phyloP scores from a whole-genome alignment of 2,113 vertebrate genomes.

The Erpornis zantholeuca region DNA sequence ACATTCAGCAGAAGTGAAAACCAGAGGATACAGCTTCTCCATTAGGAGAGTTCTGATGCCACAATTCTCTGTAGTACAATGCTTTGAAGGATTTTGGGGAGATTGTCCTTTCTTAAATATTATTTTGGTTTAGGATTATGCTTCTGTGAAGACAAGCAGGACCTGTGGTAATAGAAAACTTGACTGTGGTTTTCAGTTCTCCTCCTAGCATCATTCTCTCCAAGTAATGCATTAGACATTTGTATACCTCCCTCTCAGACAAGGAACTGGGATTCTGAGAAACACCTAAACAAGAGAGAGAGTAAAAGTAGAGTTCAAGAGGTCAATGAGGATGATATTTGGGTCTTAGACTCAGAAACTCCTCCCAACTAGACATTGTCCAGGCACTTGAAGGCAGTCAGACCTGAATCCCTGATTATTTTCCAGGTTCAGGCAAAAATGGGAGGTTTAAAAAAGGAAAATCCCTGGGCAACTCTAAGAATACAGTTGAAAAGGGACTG shows the following conservation, averaged over 20 bases:
- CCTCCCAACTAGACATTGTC: neutral
- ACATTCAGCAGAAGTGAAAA: neutral
- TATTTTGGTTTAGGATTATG: neutral
- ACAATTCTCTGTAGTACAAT: neutral
- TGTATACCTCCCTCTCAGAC: neutral
- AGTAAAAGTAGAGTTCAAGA: neutral
- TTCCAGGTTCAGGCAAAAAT: neutral
- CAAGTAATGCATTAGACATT: neutral
- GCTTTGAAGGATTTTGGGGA: neutral
- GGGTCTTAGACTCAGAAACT: neutral
- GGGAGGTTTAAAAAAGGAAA: neutral
- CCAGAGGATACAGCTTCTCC: neutral
- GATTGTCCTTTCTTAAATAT: neutral
- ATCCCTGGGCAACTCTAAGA: neutral
- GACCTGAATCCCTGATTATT: neutral
- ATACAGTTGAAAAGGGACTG: neutral
- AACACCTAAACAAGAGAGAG: neutral
- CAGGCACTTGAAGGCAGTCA: neutral
- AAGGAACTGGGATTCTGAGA: neutral
- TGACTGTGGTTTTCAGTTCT: neutral
- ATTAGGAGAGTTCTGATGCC: neutral
- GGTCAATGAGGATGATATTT: neutral
- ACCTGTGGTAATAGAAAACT: neutral
- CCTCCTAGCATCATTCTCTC: neutral
- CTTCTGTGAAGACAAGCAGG: neutral